These are phyloP conservation scores for Trididemnum nubilum DNA, from an alignment of 23 tunicate species.

Conservation along the genomic window DNA sequence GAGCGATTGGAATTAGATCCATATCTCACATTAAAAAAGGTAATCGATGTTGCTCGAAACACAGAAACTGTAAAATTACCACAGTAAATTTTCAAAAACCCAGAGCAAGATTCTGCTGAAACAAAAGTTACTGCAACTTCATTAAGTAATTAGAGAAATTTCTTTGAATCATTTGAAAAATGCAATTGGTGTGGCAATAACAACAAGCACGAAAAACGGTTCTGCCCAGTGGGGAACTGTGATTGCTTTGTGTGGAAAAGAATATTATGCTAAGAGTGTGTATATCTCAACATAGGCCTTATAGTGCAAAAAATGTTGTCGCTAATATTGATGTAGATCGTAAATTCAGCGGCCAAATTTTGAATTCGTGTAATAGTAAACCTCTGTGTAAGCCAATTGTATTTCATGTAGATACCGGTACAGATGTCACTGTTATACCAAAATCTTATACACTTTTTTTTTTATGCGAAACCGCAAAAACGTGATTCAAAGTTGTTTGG, in stretches of 20 bases:
- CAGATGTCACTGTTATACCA: neutral
- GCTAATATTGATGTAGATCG: neutral
- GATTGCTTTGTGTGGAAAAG: too few species aligned
- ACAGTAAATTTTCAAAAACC: neutral
- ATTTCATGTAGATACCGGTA: neutral
- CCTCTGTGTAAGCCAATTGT: neutral
- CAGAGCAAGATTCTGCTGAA: neutral
- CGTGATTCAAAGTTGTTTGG: neutral
- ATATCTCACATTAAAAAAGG: neutral
- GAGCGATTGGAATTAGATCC: slow-evolving; percentile 25
- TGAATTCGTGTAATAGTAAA: neutral
- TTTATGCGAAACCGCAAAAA: neutral
- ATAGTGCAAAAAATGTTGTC: neutral
- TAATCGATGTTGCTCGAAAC: slow-evolving; percentile 8
- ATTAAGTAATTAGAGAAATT: neutral
- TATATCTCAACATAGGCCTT: neutral
- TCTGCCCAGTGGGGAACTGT: neutral
- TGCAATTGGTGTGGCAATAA: neutral
- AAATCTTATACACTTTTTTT: neutral
- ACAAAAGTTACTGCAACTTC: neutral
- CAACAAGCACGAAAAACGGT: neutral
- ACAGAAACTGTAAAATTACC: neutral
- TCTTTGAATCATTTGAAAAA: neutral
- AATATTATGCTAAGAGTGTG: too few species aligned
- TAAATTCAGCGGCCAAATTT: neutral